Conservation (phyloP, 2,888 invertebrate genomes). For the Agonopterix arenella region DNA sequence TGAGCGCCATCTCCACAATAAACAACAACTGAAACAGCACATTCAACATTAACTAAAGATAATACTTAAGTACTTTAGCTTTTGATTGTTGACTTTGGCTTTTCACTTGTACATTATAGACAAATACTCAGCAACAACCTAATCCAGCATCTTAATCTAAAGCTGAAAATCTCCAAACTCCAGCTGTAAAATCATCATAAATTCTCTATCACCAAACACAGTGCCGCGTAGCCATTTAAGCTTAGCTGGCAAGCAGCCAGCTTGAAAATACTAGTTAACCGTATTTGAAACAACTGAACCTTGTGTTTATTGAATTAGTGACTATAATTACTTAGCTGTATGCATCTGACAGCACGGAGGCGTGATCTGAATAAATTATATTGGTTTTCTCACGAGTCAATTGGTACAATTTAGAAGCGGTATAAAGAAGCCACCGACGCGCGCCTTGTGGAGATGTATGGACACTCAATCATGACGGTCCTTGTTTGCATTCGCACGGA, state of each 20-base stretch:
- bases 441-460: too few relatives aligned
- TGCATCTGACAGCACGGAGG: not conserved
- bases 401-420: not conserved
- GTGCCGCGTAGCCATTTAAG: too few relatives aligned
- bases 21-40: too few relatives aligned
- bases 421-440: not conserved
- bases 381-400: not conserved
- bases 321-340: conserved; percentile 4
- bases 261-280: not conserved
- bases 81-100: too few relatives aligned
- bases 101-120: too few relatives aligned
- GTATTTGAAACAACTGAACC: conserved; percentile 1
- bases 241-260: not conserved
- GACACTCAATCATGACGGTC: too few relatives aligned
- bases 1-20: too few relatives aligned
- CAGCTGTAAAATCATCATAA: not conserved
- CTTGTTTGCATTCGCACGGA: too few relatives aligned
- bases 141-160: too few relatives aligned
- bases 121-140: too few relatives aligned
- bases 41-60: too few relatives aligned
- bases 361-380: conserved; percentile 3
- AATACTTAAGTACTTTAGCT: too few relatives aligned
- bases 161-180: not conserved
- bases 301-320: conserved; percentile 3
- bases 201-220: not conserved